Evolutionary conservation across 2,797 vertebrate genomes (phyloP).

Genomic region (Siniperca undulata): DNA sequence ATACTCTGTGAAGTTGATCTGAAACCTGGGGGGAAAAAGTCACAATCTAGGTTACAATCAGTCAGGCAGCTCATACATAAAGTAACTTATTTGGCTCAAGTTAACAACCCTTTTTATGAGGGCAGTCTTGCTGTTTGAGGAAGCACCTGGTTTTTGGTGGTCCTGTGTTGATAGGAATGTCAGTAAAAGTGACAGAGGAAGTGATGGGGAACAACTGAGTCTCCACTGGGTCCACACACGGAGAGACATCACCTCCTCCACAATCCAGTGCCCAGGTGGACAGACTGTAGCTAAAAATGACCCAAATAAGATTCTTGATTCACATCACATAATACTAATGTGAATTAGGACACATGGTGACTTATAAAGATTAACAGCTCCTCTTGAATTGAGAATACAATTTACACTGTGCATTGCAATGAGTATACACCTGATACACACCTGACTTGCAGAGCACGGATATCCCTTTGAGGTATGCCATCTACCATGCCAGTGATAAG

Average conservation of each 20-base stretch:
- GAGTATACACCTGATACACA: conserved; percentile 62
- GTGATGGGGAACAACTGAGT: conserved; percentile 86
- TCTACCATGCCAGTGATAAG: conserved; percentile 80
- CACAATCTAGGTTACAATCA: conserved; percentile 8
- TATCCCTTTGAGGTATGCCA: conserved; percentile 85
- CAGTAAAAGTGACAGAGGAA: conserved; percentile 90
- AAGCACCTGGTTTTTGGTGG: conserved; percentile 87
- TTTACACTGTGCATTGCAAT: not conserved
- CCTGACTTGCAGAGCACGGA: conserved; percentile 89
- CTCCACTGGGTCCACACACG: conserved; percentile 77
- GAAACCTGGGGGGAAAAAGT: conserved; percentile 84
- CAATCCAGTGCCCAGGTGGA: conserved; percentile 89
- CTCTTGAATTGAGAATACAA: conserved; percentile 1
- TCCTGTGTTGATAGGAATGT: conserved; percentile 83
- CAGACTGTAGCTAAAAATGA: conserved; percentile 84
- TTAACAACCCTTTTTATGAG: not conserved
- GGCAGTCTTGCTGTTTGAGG: not conserved
- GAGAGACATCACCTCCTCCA: conserved; percentile 74
- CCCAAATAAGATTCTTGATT: conserved; percentile 17
- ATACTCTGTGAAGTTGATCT: conserved; percentile 93
- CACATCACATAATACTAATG: not conserved
- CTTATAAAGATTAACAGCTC: not conserved
- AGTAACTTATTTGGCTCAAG: not conserved
- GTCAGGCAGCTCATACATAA: not conserved
- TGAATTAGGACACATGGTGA: not conserved